A percentile compares a stretch with the other conserved stretches of the same genome.
These are phyloP conservation scores for Andrena cerasifolii DNA, from an alignment of 1,140 invertebrate genomes.

Conservation along the genomic window DNA sequence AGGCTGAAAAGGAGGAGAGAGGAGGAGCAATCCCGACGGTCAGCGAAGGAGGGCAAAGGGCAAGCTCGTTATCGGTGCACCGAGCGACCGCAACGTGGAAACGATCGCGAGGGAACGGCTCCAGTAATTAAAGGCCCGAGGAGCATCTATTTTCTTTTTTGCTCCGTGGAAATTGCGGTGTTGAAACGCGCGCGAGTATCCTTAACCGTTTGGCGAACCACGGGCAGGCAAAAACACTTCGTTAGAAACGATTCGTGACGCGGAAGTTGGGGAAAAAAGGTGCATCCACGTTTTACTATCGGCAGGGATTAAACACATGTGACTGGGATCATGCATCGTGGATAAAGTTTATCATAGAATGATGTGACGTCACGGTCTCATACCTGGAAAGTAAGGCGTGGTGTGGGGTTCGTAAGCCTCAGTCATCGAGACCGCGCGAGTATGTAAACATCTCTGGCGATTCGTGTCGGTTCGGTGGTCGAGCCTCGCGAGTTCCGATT, in stretches of 20 bases:
- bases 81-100: conserved; percentile 37
- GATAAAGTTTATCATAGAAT: too few relatives aligned
- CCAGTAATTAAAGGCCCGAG: conserved; percentile 20
- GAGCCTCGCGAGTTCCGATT: neutral
- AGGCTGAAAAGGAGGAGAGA: neutral
- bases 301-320: too few relatives aligned
- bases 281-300: too few relatives aligned
- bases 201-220: neutral
- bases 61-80: conserved; percentile 37
- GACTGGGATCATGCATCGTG: too few relatives aligned
- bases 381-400: too few relatives aligned
- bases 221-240: neutral
- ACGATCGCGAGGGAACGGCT: conserved; percentile 11
- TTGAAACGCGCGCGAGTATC: too few relatives aligned
- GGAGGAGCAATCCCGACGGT: neutral
- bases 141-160: conserved; percentile 7
- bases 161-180: neutral
- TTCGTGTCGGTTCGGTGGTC: too few relatives aligned
- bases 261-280: too few relatives aligned
- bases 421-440: too few relatives aligned
- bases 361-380: neutral
- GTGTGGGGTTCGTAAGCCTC: too few relatives aligned
- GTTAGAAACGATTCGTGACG: neutral
- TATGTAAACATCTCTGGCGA: too few relatives aligned
- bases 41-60: neutral